Evolutionary conservation across 2,113 vertebrate species (phyloP).

Genomic region (Melanocharis versteri): DNA sequence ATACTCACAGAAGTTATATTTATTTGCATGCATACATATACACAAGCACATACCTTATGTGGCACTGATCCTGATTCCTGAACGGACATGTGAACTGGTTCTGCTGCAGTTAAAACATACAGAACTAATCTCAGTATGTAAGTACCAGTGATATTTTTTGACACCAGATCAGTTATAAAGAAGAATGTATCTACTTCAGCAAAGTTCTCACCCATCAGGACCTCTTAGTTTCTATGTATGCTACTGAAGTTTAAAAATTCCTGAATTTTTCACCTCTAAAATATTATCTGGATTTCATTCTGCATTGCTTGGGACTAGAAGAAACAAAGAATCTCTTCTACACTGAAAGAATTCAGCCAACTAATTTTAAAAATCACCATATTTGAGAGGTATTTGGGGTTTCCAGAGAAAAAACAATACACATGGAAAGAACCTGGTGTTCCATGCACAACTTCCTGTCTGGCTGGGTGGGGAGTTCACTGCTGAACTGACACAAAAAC

Average conservation of each 20-base stretch:
- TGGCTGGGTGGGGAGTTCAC: neutral
- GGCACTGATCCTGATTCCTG: constrained; percentile 56
- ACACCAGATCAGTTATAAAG: neutral
- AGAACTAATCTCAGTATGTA: neutral
- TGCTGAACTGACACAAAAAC: neutral
- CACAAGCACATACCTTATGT: constrained; percentile 51
- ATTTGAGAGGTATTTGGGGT: neutral
- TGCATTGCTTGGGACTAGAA: neutral
- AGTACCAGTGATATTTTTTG: neutral
- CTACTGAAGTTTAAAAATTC: neutral
- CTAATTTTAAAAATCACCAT: neutral
- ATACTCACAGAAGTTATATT: neutral
- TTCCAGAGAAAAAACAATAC: neutral
- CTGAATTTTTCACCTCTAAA: neutral
- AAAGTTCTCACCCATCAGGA: neutral
- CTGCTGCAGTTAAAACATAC: constrained; percentile 33
- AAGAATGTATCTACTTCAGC: neutral
- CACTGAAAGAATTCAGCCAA: neutral
- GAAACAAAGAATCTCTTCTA: neutral
- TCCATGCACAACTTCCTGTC: neutral
- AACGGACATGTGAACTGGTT: constrained; percentile 54
- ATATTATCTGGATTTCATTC: neutral
- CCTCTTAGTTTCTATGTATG: neutral
- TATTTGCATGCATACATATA: neutral
- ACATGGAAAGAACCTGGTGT: neutral